Evolutionary conservation across 2,797 vertebrate genomes (phyloP).

Genomic region (Emydoidea blandingii): DNA sequence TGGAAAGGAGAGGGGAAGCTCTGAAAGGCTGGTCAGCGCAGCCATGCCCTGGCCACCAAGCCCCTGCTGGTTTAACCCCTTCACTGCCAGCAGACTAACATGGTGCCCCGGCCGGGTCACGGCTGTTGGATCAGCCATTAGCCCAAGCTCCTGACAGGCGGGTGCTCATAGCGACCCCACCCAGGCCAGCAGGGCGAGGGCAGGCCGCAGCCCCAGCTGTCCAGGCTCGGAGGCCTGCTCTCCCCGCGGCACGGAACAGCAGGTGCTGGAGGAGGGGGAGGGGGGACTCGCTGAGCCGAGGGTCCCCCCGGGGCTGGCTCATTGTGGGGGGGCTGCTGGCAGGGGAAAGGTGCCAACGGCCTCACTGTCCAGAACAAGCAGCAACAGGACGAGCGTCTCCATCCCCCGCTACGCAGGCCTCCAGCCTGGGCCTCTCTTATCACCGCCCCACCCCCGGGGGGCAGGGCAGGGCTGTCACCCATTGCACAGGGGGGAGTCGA

Average conservation of each 20-base stretch:
- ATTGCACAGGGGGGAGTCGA: background rate
- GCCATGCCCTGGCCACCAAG: rapidly evolving
- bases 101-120: background rate
- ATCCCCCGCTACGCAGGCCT: background rate
- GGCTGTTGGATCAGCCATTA: background rate
- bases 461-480: no score
- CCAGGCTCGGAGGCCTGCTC: no score
- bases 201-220: no score
- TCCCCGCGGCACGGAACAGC: background rate
- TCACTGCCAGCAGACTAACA: background rate
- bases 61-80: no score
- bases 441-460: background rate
- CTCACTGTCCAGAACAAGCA: no score
- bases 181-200: no score
- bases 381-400: background rate
- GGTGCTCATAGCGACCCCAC: background rate
- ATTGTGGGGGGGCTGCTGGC: background rate
- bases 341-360: background rate
- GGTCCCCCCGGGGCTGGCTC: no score
- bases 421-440: background rate
- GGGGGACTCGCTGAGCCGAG: no score
- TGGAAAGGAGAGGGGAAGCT: slow-evolving; percentile 60
- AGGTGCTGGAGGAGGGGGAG: background rate
- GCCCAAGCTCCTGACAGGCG: background rate
- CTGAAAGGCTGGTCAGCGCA: background rate